These are phyloP conservation scores for Apodemus sylvaticus DNA, from an alignment of 2,113 vertebrate genomes.

Conservation along the genomic window DNA sequence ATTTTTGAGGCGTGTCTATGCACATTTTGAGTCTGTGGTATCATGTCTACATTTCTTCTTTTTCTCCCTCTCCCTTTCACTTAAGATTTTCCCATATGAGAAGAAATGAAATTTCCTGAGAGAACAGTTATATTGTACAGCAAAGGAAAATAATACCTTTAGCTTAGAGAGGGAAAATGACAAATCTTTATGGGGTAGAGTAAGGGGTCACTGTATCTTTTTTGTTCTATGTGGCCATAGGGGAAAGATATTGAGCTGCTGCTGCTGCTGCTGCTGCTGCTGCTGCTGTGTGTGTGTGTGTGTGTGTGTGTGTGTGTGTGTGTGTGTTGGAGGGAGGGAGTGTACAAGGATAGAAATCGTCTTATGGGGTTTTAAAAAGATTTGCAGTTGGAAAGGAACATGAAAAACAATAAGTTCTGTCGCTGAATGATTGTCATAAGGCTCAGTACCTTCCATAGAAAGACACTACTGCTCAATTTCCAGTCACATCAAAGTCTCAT, in stretches of 20 bases:
- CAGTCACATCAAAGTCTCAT: constrained; percentile 71
- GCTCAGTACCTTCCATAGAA: constrained; percentile 72
- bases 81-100: background rate
- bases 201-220: background rate
- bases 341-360: constrained; percentile 61
- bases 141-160: background rate
- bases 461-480: constrained; percentile 67
- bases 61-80: background rate
- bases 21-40: background rate
- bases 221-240: constrained; percentile 34
- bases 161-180: background rate
- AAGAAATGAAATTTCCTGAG: constrained; percentile 33
- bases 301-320: background rate
- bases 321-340: background rate
- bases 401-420: constrained; percentile 54
- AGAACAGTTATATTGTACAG: background rate
- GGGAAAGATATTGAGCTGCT: background rate
- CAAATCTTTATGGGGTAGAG: background rate
- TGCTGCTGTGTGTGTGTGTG: background rate
- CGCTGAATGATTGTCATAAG: constrained; percentile 70
- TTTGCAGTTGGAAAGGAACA: constrained; percentile 54
- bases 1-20: background rate
- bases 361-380: constrained; percentile 47
- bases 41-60: background rate
- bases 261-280: no score